phyloP scores from a whole-genome alignment of 2,888 invertebrate genomes.

The Diplazon laetatorius region DNA sequence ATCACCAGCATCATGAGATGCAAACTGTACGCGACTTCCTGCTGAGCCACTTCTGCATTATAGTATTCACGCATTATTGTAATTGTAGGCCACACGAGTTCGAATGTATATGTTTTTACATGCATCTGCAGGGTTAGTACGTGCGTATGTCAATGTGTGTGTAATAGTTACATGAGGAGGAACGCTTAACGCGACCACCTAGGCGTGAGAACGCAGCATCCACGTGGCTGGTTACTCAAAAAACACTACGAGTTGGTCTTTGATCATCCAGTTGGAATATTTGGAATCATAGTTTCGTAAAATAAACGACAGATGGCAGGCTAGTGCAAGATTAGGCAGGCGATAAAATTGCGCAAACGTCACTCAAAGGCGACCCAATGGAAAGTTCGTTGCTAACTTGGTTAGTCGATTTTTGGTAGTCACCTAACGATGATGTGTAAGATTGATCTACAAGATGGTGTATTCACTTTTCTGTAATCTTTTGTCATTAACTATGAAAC shows the following conservation, averaged over 20 bases:
- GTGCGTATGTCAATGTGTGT: background rate
- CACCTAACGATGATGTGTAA: no score
- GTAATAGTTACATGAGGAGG: conserved; percentile 30
- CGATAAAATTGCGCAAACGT: no score
- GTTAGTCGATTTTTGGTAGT: no score
- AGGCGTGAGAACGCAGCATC: conserved; percentile 65
- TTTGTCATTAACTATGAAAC: no score
- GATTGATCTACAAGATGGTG: no score
- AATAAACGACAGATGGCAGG: no score
- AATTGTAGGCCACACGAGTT: conserved; percentile 66
- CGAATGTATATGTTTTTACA: conserved; percentile 35
- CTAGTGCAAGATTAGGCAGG: no score
- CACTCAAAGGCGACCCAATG: no score
- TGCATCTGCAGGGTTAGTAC: no score
- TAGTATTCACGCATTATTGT: conserved; percentile 48
- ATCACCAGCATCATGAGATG: conserved; percentile 4
- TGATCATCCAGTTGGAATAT: background rate
- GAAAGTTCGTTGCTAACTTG: no score
- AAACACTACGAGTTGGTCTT: background rate
- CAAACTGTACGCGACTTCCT: conserved; percentile 30
- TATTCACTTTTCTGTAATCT: no score
- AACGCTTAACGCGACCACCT: conserved; percentile 60
- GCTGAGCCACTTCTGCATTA: conserved; percentile 27
- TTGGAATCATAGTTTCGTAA: no score
- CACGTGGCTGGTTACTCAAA: conserved; percentile 32